These are phyloP conservation scores for Baccha elongata DNA, from an alignment of 2,888 invertebrate species.

Conservation along the genomic window DNA sequence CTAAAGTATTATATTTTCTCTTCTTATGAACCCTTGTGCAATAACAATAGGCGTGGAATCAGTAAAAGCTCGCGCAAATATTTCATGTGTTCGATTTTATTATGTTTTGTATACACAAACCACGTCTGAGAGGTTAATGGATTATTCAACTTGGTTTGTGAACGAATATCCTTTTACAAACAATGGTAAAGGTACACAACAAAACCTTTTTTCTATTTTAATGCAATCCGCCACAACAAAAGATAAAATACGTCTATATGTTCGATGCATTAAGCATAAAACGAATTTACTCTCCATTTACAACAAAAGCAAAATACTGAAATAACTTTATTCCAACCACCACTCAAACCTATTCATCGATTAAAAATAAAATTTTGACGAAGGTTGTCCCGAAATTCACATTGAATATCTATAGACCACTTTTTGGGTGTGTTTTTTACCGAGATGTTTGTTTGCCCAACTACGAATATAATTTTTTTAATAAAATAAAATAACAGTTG, in stretches of 20 bases:
- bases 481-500: too few relatives aligned
- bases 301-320: constrained; percentile 22
- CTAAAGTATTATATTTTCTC: constrained; percentile 2
- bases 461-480: too few relatives aligned
- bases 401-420: constrained; percentile 32
- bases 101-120: not conserved
- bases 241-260: constrained; percentile 42
- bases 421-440: constrained; percentile 2
- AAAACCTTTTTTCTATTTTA: constrained; percentile 49
- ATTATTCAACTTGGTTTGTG: constrained; percentile 64
- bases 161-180: constrained; percentile 42
- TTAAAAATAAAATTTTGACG: not conserved
- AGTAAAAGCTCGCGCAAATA: constrained; percentile 19
- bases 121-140: constrained; percentile 71
- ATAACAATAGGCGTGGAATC: constrained; percentile 21
- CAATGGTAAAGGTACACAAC: constrained; percentile 23
- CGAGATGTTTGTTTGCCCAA: too few relatives aligned
- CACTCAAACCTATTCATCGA: not conserved
- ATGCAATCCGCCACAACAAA: constrained; percentile 54
- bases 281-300: constrained; percentile 26
- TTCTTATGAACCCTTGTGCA: not conserved
- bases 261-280: constrained; percentile 65
- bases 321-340: constrained; percentile 21
- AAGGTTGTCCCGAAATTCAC: constrained; percentile 31
- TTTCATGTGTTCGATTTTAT: constrained; percentile 8